Evolutionary conservation across 2,888 invertebrate genomes (phyloP), one percentile per base, ranked within the genome.

Genomic region (Mycalesis mineus): DNA sequence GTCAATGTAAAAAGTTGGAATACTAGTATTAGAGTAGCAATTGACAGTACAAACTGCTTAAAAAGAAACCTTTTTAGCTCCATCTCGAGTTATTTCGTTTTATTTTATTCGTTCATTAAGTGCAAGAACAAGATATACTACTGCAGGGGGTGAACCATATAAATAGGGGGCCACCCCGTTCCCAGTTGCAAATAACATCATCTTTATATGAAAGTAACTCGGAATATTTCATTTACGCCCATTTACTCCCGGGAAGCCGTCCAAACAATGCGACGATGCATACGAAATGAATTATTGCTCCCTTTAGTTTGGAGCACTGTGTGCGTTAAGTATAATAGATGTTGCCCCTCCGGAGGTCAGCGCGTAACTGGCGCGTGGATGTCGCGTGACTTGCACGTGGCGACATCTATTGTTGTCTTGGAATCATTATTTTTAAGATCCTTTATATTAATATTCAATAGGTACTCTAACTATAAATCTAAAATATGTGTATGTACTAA

Each of bases 321-420:
- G 78, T 75, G 77, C 65, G 40, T 55, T 28, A 57, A 66, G 9
- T 29, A 79, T 73, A 82, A 80, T 76, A 72, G 70, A 68, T 77
- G 74, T 69, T 68, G 62, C 70, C 72, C 74, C 75, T 63, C 44
- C 74, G 72, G 72, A 68, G 73, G 77, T 68, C 67, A 68, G 64
- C 73, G 69, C 63, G 67, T 71, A 77, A 80, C 74, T 81, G 80
- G 69, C 85, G 77, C 75, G 82, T 80, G 85, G 36, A 73, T 8
- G 66, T 36, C 82, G 68, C 77, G 80, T 78, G 82, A 33, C 69
- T 7, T 15, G 22, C 76, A 69, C 73, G 75, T 79, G 85, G 71
- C 78, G 75, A 68, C 78, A 72, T 75, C 84, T 84, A 77, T 84
- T 85, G 79, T 80, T 61, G 47, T 70, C 14, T n/a, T 40, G 41